phyloP scores from a whole-genome alignment of 1,140 invertebrate genomes.

The Drosophila fuyamai region DNA sequence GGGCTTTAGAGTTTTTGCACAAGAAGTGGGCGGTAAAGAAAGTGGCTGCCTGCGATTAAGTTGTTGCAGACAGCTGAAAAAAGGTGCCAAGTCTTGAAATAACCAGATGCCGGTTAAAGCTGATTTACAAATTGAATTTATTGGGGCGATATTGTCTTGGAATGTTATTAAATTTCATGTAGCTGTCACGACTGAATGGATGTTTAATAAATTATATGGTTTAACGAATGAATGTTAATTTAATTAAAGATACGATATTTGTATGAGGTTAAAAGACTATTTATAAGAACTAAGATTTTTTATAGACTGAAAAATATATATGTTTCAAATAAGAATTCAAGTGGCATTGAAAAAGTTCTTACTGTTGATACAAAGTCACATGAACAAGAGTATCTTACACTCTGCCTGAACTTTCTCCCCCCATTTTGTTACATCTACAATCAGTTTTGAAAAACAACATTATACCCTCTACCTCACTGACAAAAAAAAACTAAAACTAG shows the following conservation, averaged over 20 bases:
- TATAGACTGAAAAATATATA: neutral
- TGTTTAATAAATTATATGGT: neutral
- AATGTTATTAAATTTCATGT: constrained; percentile 9
- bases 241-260: too few relatives aligned
- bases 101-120: neutral
- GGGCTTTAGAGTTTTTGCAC: constrained; percentile 3
- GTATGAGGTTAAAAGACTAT: too few relatives aligned
- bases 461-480: neutral
- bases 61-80: constrained; percentile 4
- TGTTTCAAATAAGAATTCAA: neutral
- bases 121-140: constrained; percentile 13
- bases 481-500: constrained; percentile 21
- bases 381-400: too few relatives aligned
- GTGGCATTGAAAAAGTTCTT: neutral
- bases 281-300: too few relatives aligned
- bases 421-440: constrained; percentile 15
- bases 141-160: neutral
- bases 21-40: constrained; percentile 45
- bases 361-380: neutral
- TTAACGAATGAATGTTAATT: neutral
- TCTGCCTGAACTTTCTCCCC: neutral
- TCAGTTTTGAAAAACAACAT: constrained; percentile 24
- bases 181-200: neutral
- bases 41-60: constrained; percentile 25
- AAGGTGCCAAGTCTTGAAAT: neutral